Percentiles rank a stretch among this genome's conserved stretches.
These are phyloP conservation scores for Rambutsinella grinnellia DNA, from an alignment of 2,888 invertebrate species.

Conservation along the genomic window DNA sequence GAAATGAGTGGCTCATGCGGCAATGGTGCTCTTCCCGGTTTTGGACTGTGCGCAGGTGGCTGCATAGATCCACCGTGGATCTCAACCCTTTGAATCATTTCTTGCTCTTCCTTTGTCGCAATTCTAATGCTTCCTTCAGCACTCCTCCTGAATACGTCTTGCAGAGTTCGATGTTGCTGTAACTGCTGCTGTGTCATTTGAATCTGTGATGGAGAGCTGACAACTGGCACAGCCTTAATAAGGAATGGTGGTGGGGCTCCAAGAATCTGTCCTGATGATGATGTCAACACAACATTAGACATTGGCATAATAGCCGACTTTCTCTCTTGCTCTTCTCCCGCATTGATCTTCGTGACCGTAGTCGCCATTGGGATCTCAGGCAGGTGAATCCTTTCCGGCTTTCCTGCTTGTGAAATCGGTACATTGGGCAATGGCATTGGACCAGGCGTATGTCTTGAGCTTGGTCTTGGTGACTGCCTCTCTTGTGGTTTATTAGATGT, in stretches of 20 bases:
- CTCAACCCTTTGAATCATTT: constrained; percentile 58
- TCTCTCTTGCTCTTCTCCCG: constrained; percentile 59
- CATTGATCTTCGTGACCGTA: constrained; percentile 65
- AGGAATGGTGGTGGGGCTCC: constrained; percentile 54
- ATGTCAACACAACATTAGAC: constrained; percentile 67
- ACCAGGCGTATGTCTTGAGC: constrained; percentile 33
- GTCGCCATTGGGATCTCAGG: constrained; percentile 65
- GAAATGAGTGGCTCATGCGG: constrained; percentile 58
- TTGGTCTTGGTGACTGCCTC: constrained; percentile 36
- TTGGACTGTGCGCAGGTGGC: constrained; percentile 64
- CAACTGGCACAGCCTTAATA: constrained; percentile 65
- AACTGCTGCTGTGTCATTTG: constrained; percentile 60
- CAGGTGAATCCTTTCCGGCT: constrained; percentile 57
- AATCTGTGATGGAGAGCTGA: constrained; percentile 68
- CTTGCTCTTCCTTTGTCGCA: constrained; percentile 47
- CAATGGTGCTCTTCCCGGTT: constrained; percentile 61
- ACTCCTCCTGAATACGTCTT: constrained; percentile 59
- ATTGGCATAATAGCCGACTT: constrained; percentile 60
- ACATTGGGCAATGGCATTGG: constrained; percentile 26
- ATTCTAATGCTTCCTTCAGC: constrained; percentile 49
- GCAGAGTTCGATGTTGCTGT: constrained; percentile 61
- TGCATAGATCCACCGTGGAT: constrained; percentile 59
- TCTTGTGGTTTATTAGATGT: constrained; percentile 40
- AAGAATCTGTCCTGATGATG: constrained; percentile 66
- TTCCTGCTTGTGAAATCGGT: constrained; percentile 52